Evolutionary conservation across 2,888 invertebrate species (phyloP), one percentile per base, ranked within the genome.

Genomic region (Drosophila barbarae): DNA sequence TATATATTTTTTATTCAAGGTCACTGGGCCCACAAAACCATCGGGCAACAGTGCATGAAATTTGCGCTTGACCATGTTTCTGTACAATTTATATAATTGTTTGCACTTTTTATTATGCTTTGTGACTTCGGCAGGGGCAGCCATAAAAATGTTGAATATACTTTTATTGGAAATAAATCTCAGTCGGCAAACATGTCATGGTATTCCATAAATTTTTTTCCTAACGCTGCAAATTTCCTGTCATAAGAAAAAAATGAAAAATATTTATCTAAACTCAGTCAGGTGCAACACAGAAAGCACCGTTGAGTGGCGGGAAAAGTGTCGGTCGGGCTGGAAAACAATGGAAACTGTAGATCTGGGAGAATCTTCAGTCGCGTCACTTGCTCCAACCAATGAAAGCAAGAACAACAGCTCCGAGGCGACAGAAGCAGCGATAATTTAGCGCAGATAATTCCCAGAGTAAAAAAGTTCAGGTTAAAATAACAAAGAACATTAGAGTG

Each of bases 1-100:
- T 26, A 28, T 15, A 30, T 21, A 60, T 69, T 59, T 63, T 26
- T 26, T 42, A 23, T 42, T 36, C 80, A 80, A 77, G 80, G 76
- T 74, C 63, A 28, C 28, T 36, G 44, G 56, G 35, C 54, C 53
- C 41, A 18, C 61, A 52, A 61, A 58, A 49, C 34, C 79, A 71
- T 69, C 74, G 69, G 67, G 72, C 78, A 79, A 55, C 79, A 69
- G 69, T 72, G 82, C 79, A 82, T 79, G 82, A 79, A 79, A 76
- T 77, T 69, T 68, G 64, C 58, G 67, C 73, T 79, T 82, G 80
- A 77, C 75, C 80, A 71, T 75, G 75, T 73, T 63, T 71, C 66
- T 35, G 64, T 69, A 76, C 69, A 66, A 68, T 56, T 68, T 73
- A 57, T 69, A 53, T 59, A 59, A 56, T 44, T 50, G 32, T 42